These are phyloP conservation scores for Pocillopora meandrina DNA, from an alignment of 92 coral and sea anemone species.

Conservation along the genomic window DNA sequence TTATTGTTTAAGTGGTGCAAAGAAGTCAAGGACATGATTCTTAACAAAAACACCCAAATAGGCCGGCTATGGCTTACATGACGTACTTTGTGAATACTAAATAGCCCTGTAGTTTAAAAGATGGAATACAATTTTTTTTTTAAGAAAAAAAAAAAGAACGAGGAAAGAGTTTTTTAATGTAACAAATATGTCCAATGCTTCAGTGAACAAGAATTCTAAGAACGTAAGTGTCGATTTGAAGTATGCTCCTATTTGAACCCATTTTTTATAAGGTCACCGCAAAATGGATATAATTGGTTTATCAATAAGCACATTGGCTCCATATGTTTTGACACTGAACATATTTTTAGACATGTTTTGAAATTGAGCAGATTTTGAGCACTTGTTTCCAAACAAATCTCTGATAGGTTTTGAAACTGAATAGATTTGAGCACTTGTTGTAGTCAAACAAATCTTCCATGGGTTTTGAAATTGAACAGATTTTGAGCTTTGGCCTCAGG, in stretches of 20 bases:
- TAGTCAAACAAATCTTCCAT: background rate
- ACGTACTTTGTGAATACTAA: background rate
- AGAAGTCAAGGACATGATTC: background rate
- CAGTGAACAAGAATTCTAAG: conserved; percentile 29
- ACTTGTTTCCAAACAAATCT: too few relatives aligned
- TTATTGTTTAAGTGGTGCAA: conserved; percentile 10
- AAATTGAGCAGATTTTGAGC: too few relatives aligned
- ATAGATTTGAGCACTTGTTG: background rate
- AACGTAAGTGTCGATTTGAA: background rate
- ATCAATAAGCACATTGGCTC: conserved; percentile 8
- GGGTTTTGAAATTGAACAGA: too few relatives aligned
- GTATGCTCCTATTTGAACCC: conserved; percentile 5
- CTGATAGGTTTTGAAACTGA: background rate
- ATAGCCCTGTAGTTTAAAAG: background rate
- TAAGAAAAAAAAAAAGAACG: background rate
- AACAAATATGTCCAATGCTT: conserved; percentile 2
- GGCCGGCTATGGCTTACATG: background rate
- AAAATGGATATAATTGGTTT: conserved; percentile 11
- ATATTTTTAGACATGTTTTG: background rate
- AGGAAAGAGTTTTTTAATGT: background rate
- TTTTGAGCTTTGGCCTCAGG: too few relatives aligned
- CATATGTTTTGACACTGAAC: conserved; percentile 1
- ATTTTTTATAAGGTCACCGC: background rate
- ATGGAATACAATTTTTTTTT: background rate
- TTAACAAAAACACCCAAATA: background rate